Percentiles rank a stretch among this genome's conserved stretches.
These are phyloP conservation scores for Drosophila pullipes DNA, from an alignment of 2,888 invertebrate genomes.

Conservation along the genomic window DNA sequence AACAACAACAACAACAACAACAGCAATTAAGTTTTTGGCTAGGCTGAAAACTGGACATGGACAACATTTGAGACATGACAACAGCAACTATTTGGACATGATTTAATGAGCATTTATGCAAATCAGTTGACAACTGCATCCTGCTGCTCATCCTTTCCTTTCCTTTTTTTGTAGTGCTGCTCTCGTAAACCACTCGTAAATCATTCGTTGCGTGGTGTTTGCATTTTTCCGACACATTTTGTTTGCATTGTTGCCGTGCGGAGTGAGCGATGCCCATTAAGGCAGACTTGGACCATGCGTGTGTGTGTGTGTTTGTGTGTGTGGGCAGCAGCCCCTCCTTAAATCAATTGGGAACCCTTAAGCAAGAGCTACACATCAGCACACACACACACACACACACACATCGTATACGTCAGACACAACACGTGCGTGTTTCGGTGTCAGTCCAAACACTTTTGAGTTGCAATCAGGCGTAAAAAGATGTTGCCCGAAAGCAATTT, in stretches of 20 bases:
- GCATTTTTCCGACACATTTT: constrained; percentile 46
- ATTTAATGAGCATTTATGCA: constrained; percentile 78
- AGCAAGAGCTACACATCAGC: constrained; percentile 19
- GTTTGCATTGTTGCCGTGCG: constrained; percentile 30
- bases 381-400: constrained; percentile 17
- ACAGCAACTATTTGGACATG: constrained; percentile 53
- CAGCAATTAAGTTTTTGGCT: constrained; percentile 24
- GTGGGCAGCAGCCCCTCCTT: constrained; percentile 39
- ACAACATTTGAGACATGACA: constrained; percentile 47
- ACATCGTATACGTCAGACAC: constrained; percentile 12
- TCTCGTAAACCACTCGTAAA: constrained; percentile 60
- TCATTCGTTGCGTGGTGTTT: constrained; percentile 56
- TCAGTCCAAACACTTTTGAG: constrained; percentile 61
- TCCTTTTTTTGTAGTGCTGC: constrained; percentile 1
- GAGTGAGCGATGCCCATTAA: constrained; percentile 28
- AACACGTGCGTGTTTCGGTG: constrained; percentile 29
- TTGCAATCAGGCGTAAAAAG: constrained; percentile 78
- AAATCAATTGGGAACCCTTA: constrained; percentile 44
- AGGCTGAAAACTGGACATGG: constrained; percentile 52
- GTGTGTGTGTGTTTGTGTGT: constrained; percentile 18
- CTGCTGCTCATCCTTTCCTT: constrained; percentile 28
- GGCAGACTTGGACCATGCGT: neutral
- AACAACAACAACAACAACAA: constrained; percentile 25
- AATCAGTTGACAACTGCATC: constrained; percentile 50
- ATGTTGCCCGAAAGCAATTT: constrained; percentile 74